Base-by-base conservation (phyloP, 1,140 invertebrate species). In the Tribolium castaneum region DNA sequence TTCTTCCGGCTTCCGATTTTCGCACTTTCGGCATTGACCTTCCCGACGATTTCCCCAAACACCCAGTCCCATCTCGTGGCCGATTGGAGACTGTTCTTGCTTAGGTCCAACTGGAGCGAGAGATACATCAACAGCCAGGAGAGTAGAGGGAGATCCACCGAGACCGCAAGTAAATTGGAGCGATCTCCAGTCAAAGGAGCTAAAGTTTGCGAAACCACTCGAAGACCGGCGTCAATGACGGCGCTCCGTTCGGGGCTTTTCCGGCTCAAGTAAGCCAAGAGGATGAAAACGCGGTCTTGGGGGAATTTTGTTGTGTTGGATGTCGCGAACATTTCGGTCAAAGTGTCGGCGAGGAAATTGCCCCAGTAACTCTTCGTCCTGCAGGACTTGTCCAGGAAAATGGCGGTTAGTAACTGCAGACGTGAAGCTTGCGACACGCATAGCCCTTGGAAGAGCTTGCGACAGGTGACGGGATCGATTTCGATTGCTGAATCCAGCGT, bases 281-380 rank as follows among this genome's bases (percentile, higher is more conserved):
- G 88, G 77, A 97, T 93, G 83, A 98, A 96, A 34, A 97, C 93
- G 83, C 96, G 93, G 85, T 97, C 96, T 84, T 97, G 93, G 25
- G 96, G 94, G 83, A 95, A 95, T 50, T 94, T 92, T 62, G 92
- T 90, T 13, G 91, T 92, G 78, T 96, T 93, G 10, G 93, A 91
- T 0, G 93, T 92, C 1, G 93, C 92, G 85, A 96, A 97, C 59
- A 96, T 90, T 80, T 91, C 90, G 10, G 92, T 90, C 16, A 98
- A 89, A 7, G 93, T 94, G 83, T 94, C 93, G 0, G 94, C 93
- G 3, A 98, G 88, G 83, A 96, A 96, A 75, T 93, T 90, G 9
- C 96, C 96, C 96, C 96, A 98, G 95, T 95, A 98, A 0, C 90
- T 88, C n/a, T 84, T 94, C 92, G 74, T 91, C 90, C 59, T 93